Evolutionary conservation across 2,888 invertebrate species (phyloP), one percentile per base, ranked within the genome.

Genomic region (Trachelus troglodyta): DNA sequence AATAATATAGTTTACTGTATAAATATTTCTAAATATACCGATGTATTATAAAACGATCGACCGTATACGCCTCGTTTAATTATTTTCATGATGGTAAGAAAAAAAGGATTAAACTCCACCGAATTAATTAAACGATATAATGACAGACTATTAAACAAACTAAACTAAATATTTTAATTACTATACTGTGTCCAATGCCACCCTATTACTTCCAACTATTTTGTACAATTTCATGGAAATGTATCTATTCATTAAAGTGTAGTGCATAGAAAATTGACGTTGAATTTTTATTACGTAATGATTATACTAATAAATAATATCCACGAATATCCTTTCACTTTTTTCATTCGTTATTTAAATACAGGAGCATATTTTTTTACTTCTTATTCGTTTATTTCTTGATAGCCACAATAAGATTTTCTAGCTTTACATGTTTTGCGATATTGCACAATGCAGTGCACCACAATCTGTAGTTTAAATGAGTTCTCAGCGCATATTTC

Each of bases 1-100:
- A 85, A 77, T 80, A 78, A 84, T 83, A 86, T 83, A 85, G 78
- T 82, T 83, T 81, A 87, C 87, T 90, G 89, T 89, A 90, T 88
- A 88, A 88, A 89, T 89, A 89, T 90, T 91, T 90, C 90, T 90
- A 89, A 90, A 90, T 89, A 91, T 86, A 89, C 86, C 83, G 87
- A 87, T 88, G 86, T 88, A 88, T 85, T 86, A 82, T 84, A 85
- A 84, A 83, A 33, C 71, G 71, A 31, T 71, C 71, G 31, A 71
- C 71, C 12, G 31, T 71, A 71, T 71, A 33, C 71, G 71, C 71
- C 56, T 56, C 56, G 56, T 56, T 56, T 56, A 31, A 71, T 71
- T 71, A 33, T 71, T 71, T 71, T 56, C 56, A 56, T 9, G 56
- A 56, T 6, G 56, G 9, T 9, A 56, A 56, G 23, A 56, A 9